These are phyloP conservation scores for Branchinecta lindahli DNA, from an alignment of 1,140 invertebrate genomes.

Conservation along the genomic window DNA sequence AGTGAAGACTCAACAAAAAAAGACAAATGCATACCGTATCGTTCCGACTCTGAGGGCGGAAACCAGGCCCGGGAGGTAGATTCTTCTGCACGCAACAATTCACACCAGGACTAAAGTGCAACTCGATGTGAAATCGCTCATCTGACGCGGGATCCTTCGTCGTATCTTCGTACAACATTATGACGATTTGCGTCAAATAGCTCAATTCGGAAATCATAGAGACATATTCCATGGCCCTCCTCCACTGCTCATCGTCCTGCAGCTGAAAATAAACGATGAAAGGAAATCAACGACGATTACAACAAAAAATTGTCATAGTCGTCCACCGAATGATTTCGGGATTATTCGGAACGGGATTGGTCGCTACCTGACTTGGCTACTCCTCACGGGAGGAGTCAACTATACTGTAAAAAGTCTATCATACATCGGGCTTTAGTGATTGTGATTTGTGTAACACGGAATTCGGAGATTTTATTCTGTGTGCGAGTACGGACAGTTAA, in stretches of 20 bases:
- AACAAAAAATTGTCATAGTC: too few relatives aligned
- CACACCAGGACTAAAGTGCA: conserved; percentile 94
- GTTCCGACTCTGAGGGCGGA: conserved; percentile 74
- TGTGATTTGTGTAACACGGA: too few relatives aligned
- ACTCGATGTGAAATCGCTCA: conserved; percentile 84
- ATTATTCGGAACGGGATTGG: too few relatives aligned
- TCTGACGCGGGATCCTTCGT: conserved; percentile 81
- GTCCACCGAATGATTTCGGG: too few relatives aligned
- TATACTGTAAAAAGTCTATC: too few relatives aligned
- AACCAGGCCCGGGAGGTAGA: conserved; percentile 77
- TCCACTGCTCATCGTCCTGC: conserved; percentile 88
- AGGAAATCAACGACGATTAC: background rate
- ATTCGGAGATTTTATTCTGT: too few relatives aligned
- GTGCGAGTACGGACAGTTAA: too few relatives aligned
- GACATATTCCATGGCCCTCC: conserved; percentile 93
- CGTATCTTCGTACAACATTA: conserved; percentile 98
- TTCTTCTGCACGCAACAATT: conserved; percentile 91
- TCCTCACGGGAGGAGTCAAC: too few relatives aligned
- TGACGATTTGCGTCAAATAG: conserved; percentile 98
- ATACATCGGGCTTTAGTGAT: too few relatives aligned
- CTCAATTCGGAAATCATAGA: conserved; percentile 94
- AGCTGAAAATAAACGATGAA: conserved; percentile 32
- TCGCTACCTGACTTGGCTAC: too few relatives aligned
- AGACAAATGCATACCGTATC: conserved; percentile 38
- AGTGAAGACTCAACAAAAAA: too few relatives aligned